Base-by-base conservation (phyloP, 2,797 vertebrate species). In the Phyllotis vaccarum region DNA sequence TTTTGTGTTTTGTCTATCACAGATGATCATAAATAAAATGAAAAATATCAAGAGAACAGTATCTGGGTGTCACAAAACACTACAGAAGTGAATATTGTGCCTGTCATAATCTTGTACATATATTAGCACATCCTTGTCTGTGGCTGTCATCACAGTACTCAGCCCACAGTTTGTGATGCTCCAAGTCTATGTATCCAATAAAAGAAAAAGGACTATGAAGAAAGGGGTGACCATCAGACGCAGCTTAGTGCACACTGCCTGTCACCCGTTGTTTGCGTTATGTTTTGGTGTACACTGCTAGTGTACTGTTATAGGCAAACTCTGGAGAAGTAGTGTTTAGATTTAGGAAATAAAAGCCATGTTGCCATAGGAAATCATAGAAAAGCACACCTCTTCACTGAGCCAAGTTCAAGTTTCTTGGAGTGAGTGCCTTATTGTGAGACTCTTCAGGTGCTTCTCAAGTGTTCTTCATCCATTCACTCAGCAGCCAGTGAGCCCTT, bases 101-200 rank as follows among this genome's bases (percentile, higher is more conserved):
- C 68, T 24, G n/a, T 52, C 79, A 94, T 58, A 86, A 80, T 85
- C 24, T 68, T 64, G n/a, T 22, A 54, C 43, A 81, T 34, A 86
- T 40, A 86, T 80, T 79, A 93, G n/a, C 54, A 58, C 66, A 92
- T 95, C 40, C 37, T 89, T 95, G 85, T 74, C 79, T 76, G 12
- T 54, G 29, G 79, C 86, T 89, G 16, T 1, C 62, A 93, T 58
- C 40, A 64, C 37, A 86, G 58, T 74, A 81, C 58, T 89, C 90
- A 90, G 81, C 27, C 79, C 54, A 16, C 68, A 86, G 5, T 58
- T 81, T 91, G 3, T 13, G 31, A 14, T 6, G 16, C 62, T 96
- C 17, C 14, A 52, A 74, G 16, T 83, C 43, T 56, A 37, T 34
- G 6, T 58, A 54, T 1, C 17, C 54, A 81, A 58, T 29, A 90